A percentile compares a stretch with the other conserved stretches of the same genome.
Conservation (phyloP, 2,797 vertebrate genomes). For the Galaxias olidus region DNA sequence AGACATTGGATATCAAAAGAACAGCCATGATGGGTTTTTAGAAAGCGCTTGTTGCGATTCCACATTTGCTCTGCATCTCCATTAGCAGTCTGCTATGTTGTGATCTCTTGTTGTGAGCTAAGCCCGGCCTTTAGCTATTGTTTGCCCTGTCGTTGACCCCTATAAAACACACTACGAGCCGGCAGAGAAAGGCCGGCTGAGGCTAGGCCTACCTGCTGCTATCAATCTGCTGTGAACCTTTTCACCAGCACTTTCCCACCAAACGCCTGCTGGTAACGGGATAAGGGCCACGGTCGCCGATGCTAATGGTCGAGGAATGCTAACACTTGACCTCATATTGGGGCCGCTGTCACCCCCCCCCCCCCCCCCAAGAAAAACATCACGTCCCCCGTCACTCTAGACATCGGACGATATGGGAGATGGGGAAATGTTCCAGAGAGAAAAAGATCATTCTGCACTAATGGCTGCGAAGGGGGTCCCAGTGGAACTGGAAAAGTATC, state of each 20-base stretch:
- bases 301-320: conserved; percentile 45
- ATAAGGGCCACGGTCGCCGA: conserved; percentile 29
- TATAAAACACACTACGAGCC: conserved; percentile 32
- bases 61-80: too few species aligned
- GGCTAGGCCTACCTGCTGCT: conserved; percentile 12
- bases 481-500: conserved; percentile 14
- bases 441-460: conserved; percentile 28
- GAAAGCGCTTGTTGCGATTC: too few species aligned
- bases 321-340: conserved; percentile 47
- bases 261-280: conserved; percentile 28
- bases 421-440: conserved; percentile 39
- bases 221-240: conserved; percentile 39
- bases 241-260: conserved; percentile 38
- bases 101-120: too few species aligned
- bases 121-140: too few species aligned
- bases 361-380: conserved; percentile 24
- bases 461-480: conserved; percentile 20
- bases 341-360: conserved; percentile 11
- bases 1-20: too few species aligned
- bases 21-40: too few species aligned
- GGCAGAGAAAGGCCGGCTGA: conserved; percentile 12
- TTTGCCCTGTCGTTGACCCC: too few species aligned
- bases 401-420: not conserved
- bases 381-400: not conserved
- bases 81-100: too few species aligned